phyloP scores from a whole-genome alignment of 2,113 vertebrate species.

The Malurus alboscapulatus region DNA sequence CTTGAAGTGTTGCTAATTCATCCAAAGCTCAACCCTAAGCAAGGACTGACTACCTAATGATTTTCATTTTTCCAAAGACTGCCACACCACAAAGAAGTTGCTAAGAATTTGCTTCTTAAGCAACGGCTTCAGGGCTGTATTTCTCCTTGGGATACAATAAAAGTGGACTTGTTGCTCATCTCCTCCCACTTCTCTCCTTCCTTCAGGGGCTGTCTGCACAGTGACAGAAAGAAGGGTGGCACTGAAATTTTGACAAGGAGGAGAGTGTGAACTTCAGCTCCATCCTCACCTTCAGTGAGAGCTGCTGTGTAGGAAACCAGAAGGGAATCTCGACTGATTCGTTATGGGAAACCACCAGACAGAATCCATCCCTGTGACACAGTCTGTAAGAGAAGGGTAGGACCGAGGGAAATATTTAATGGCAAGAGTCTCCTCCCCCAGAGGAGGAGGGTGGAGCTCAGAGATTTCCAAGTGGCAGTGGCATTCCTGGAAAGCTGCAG shows the following conservation, averaged over 20 bases:
- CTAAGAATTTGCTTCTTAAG: background rate
- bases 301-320: background rate
- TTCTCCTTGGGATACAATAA: background rate
- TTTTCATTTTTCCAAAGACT: slow-evolving; percentile 26
- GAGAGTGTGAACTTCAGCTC: background rate
- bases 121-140: background rate
- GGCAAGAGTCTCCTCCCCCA: background rate
- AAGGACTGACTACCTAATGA: slow-evolving; percentile 22
- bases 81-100: background rate
- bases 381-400: background rate
- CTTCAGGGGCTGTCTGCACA: background rate
- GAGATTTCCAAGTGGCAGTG: background rate
- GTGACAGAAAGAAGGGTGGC: background rate
- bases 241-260: background rate
- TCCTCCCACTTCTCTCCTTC: background rate
- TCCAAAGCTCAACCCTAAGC: slow-evolving; percentile 2
- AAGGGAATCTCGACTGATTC: background rate
- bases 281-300: background rate
- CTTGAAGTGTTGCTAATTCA: slow-evolving; percentile 58
- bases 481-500: background rate
- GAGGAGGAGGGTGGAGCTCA: background rate
- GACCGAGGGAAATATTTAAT: background rate
- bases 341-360: background rate
- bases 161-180: background rate
- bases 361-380: background rate